Conservation (phyloP, 2,113 vertebrate genomes). For the Malurus elegans region DNA sequence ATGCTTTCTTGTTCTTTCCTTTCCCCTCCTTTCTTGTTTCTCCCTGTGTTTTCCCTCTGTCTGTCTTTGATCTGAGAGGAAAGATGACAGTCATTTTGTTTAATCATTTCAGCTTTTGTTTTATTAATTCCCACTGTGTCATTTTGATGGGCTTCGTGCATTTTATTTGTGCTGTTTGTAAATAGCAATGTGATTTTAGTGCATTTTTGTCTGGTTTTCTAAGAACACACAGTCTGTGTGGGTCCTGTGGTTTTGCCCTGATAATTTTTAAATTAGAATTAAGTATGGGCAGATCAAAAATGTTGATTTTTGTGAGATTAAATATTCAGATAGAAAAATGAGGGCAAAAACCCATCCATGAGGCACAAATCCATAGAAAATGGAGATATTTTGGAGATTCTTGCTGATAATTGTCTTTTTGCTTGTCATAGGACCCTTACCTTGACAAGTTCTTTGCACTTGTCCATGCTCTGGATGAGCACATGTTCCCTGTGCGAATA, state of each 20-base stretch:
- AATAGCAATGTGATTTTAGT: background rate
- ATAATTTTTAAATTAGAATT: background rate
- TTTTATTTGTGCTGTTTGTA: background rate
- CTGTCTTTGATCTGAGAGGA: background rate
- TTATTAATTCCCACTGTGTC: background rate
- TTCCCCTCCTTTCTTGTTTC: background rate
- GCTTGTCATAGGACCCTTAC: constrained; percentile 86
- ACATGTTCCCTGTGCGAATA: constrained; percentile 97
- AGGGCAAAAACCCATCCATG: background rate
- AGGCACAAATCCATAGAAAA: background rate
- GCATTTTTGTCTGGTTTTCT: background rate
- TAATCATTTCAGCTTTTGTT: background rate
- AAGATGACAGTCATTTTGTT: background rate
- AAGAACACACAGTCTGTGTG: background rate
- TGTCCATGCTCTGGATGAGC: constrained; percentile 96
- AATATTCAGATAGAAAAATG: background rate
- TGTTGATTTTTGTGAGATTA: background rate
- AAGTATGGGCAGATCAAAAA: background rate
- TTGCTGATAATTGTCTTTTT: background rate
- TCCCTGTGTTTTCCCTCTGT: background rate
- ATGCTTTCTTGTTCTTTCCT: background rate
- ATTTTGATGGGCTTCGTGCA: background rate
- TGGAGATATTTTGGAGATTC: background rate
- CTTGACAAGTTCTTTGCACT: constrained; percentile 98
- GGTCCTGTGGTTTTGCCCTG: background rate